Conservation (phyloP, 2,888 invertebrate genomes). For the Octonoba sinensis region DNA sequence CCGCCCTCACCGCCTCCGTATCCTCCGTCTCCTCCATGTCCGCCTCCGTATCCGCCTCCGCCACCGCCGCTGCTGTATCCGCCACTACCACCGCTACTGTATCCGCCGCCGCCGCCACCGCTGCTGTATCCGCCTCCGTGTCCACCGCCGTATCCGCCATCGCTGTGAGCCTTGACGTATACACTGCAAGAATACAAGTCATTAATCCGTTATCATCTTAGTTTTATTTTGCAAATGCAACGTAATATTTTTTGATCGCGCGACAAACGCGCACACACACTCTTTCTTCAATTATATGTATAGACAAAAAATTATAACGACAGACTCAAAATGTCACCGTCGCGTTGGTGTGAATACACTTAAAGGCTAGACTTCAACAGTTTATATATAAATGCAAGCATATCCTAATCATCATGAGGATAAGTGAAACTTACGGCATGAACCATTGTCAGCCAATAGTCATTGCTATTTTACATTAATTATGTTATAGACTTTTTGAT, state of each 20-base stretch:
- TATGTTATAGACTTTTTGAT: too few species aligned
- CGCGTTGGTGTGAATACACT: background rate
- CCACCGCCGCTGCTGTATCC: slow-evolving; percentile 42
- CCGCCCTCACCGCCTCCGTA: slow-evolving; percentile 24
- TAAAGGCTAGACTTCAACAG: too few species aligned
- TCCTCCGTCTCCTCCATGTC: slow-evolving; percentile 23
- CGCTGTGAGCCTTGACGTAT: slow-evolving; percentile 60
- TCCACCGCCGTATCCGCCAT: slow-evolving; percentile 68
- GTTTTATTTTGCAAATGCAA: background rate
- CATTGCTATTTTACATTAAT: too few species aligned
- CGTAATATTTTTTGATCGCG: background rate
- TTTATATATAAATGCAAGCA: too few species aligned
- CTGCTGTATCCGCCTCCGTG: slow-evolving; percentile 67
- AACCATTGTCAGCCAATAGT: too few species aligned
- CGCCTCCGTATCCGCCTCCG: slow-evolving; percentile 4
- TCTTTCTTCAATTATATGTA: too few species aligned
- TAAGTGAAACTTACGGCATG: too few species aligned
- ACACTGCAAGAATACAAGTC: slow-evolving; percentile 27
- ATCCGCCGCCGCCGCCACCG: slow-evolving; percentile 67
- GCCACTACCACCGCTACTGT: slow-evolving; percentile 26
- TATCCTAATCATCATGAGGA: too few species aligned
- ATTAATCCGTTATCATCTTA: background rate
- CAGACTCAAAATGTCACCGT: too few species aligned
- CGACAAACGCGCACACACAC: too few species aligned
- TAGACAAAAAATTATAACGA: too few species aligned